Evolutionary conservation across 2,113 vertebrate genomes (phyloP).

Genomic region (Coptodon bakossiorum): DNA sequence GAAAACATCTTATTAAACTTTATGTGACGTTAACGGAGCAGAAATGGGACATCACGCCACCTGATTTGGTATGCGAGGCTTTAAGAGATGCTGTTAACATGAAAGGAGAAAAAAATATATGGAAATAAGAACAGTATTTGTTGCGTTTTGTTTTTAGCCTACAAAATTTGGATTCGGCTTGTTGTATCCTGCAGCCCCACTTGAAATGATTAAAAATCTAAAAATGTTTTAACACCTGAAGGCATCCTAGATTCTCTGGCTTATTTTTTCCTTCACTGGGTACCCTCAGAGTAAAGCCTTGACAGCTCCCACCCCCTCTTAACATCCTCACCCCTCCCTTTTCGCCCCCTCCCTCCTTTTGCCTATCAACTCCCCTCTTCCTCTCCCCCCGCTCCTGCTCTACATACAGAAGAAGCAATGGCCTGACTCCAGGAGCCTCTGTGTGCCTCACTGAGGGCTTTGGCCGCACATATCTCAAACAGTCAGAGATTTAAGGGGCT

Average conservation of each 20-base stretch:
- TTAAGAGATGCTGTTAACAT: conserved; percentile 6
- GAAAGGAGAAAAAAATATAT: not conserved
- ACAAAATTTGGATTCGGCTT: conserved; percentile 52
- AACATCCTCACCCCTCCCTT: conserved; percentile 36
- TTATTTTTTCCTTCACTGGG: conserved; percentile 64
- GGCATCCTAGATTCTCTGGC: conserved; percentile 75
- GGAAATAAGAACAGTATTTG: conserved; percentile 50
- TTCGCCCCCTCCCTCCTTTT: not conserved
- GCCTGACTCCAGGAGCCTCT: conserved; percentile 50
- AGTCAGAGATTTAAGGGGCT: conserved; percentile 41
- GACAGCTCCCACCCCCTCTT: conserved; percentile 61
- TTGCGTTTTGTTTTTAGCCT: conserved; percentile 46
- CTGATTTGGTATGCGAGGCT: not conserved
- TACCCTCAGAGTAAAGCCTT: conserved; percentile 70
- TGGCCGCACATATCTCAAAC: conserved; percentile 40
- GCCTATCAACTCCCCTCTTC: not conserved
- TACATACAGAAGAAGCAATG: conserved; percentile 60
- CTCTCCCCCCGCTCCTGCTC: conserved; percentile 32
- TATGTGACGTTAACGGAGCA: conserved; percentile 24
- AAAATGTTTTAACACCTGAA: conserved; percentile 77
- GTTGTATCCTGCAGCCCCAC: conserved; percentile 68
- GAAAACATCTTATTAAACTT: conserved; percentile 42
- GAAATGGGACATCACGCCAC: conserved; percentile 36
- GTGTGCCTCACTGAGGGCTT: conserved; percentile 23
- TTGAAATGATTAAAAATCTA: conserved; percentile 80